Conservation (phyloP, 2,113 vertebrate species). For the Macaca nemestrina region DNA sequence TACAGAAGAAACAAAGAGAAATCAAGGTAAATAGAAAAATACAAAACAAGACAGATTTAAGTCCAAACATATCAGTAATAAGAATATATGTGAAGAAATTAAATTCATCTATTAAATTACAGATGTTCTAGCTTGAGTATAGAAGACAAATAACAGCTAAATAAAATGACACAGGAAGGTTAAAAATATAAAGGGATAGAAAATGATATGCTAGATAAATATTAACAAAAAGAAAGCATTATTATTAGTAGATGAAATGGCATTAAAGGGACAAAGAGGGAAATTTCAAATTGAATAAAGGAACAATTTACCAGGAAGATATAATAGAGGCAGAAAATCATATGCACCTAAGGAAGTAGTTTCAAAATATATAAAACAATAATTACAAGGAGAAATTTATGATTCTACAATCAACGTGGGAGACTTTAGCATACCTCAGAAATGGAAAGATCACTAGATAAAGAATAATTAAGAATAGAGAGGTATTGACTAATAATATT, state of each 20-base stretch:
- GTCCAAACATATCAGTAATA: background rate
- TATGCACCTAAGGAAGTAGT: background rate
- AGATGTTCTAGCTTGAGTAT: background rate
- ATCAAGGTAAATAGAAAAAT: conserved; percentile 39
- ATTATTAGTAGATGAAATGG: conserved; percentile 15
- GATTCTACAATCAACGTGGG: background rate
- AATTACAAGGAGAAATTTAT: background rate
- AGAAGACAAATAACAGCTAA: conserved; percentile 34
- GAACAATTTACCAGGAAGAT: conserved; percentile 5
- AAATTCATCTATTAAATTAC: conserved; percentile 26
- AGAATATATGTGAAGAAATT: conserved; percentile 5
- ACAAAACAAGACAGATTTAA: conserved; percentile 36
- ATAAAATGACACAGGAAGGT: conserved; percentile 5
- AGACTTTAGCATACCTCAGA: background rate
- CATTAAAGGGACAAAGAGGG: conserved; percentile 1
- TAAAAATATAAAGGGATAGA: conserved; percentile 34
- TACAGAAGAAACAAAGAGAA: conserved; percentile 4
- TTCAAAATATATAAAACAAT: conserved; percentile 41
- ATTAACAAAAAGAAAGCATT: conserved; percentile 28
- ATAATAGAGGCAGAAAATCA: conserved; percentile 6
- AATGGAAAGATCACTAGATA: background rate
- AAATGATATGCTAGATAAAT: background rate
- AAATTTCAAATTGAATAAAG: conserved; percentile 50
- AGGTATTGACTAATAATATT: background rate
- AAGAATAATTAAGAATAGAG: conserved; percentile 13